Conservation (phyloP, 2,888 invertebrate genomes). For the Agonopterix alstromeriana region DNA sequence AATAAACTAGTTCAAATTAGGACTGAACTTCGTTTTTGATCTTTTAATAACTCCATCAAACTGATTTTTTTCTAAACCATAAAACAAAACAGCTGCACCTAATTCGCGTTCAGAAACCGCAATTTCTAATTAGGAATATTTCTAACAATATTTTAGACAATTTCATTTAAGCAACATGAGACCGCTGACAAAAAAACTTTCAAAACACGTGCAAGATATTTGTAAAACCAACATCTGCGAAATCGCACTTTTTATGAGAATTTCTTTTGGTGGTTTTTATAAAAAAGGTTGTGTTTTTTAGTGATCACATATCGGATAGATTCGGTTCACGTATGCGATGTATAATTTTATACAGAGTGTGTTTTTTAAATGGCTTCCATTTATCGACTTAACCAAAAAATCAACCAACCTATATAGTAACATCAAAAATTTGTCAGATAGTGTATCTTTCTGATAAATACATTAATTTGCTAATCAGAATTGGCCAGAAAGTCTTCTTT, state of each 20-base stretch:
- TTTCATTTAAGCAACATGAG: slow-evolving; percentile 39
- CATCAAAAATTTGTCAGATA: no score
- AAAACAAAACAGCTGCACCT: slow-evolving; percentile 31
- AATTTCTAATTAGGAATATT: slow-evolving; percentile 46
- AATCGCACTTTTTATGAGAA: slow-evolving; percentile 58
- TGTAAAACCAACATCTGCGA: slow-evolving; percentile 74
- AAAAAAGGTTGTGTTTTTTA: slow-evolving; percentile 60
- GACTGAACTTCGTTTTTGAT: no score
- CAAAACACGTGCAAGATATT: slow-evolving; percentile 69
- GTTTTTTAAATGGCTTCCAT: background rate
- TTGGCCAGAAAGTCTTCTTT: no score
- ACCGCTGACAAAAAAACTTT: slow-evolving; percentile 34
- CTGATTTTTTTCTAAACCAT: slow-evolving; percentile 6
- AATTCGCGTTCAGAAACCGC: slow-evolving; percentile 27
- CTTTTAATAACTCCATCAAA: background rate
- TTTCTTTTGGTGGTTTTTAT: slow-evolving; percentile 49
- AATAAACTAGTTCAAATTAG: no score
- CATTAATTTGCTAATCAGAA: no score
- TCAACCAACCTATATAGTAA: no score
- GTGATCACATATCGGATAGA: slow-evolving; percentile 59
- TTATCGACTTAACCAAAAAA: no score
- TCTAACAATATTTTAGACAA: slow-evolving; percentile 35
- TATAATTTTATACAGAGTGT: slow-evolving; percentile 14
- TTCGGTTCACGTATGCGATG: slow-evolving; percentile 26
- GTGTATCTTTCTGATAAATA: no score